Conservation (phyloP, 2,888 invertebrate species). For the Perizoma flavofasciatum region DNA sequence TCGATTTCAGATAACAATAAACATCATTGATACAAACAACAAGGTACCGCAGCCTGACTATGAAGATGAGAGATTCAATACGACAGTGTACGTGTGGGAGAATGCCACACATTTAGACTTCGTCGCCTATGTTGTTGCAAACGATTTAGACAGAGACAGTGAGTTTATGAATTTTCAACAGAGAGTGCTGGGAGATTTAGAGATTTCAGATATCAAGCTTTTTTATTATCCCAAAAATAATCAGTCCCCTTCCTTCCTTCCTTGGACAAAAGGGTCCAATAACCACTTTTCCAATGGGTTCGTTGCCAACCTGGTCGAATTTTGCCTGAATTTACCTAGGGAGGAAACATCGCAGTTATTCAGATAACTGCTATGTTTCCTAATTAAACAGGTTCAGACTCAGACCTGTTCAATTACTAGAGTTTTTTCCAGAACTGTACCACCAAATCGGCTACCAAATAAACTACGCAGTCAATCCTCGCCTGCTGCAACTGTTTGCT, state of each 20-base stretch:
- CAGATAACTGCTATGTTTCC: too few relatives aligned
- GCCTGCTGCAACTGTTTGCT: slow-evolving; percentile 76
- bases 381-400: too few relatives aligned
- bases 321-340: too few relatives aligned
- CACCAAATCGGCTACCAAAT: slow-evolving; percentile 82
- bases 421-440: slow-evolving; percentile 65
- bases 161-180: slow-evolving; percentile 16
- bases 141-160: slow-evolving; percentile 83
- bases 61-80: slow-evolving; percentile 48
- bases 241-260: too few relatives aligned
- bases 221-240: too few relatives aligned
- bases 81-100: slow-evolving; percentile 73
- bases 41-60: slow-evolving; percentile 73
- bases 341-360: too few relatives aligned
- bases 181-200: too few relatives aligned
- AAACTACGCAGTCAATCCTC: slow-evolving; percentile 68
- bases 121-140: slow-evolving; percentile 67
- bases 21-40: slow-evolving; percentile 85
- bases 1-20: slow-evolving; percentile 77
- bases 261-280: too few relatives aligned
- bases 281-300: too few relatives aligned
- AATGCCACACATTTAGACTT: slow-evolving; percentile 67
- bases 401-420: not conserved
- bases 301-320: too few relatives aligned
- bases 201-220: too few relatives aligned